Evolutionary conservation across 1,140 invertebrate genomes (phyloP).

Genomic region (Rhagoletis pomonella): DNA sequence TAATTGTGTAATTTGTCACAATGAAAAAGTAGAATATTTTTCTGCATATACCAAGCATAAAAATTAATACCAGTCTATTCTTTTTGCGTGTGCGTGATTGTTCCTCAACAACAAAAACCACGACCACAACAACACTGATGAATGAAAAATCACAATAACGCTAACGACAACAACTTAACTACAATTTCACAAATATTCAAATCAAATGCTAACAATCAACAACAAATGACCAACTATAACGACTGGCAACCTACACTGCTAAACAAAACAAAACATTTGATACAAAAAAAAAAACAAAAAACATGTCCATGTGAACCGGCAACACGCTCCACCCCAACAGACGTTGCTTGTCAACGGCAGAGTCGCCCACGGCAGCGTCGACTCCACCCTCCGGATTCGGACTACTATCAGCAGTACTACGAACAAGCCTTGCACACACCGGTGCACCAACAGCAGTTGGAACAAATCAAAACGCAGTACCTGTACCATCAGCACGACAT

Average conservation of each 20-base stretch:
- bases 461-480: constrained; percentile 70
- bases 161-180: neutral
- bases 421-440: constrained; percentile 57
- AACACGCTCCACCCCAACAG: neutral
- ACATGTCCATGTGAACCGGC: constrained; percentile 20
- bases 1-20: constrained; percentile 40
- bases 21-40: neutral
- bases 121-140: neutral
- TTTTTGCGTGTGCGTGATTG: constrained; percentile 56
- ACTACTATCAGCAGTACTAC: constrained; percentile 11
- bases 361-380: constrained; percentile 65
- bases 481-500: constrained; percentile 68
- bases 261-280: neutral
- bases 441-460: constrained; percentile 67
- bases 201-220: constrained; percentile 49
- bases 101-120: neutral
- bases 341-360: constrained; percentile 56
- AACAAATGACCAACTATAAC: constrained; percentile 31
- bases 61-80: constrained; percentile 48
- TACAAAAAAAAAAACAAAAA: neutral
- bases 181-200: constrained; percentile 15
- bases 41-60: constrained; percentile 45
- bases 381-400: neutral
- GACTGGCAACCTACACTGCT: neutral
- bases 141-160: neutral